Evolutionary conservation across 2,113 vertebrate species (phyloP).

Genomic region (Diadophis punctatus): DNA sequence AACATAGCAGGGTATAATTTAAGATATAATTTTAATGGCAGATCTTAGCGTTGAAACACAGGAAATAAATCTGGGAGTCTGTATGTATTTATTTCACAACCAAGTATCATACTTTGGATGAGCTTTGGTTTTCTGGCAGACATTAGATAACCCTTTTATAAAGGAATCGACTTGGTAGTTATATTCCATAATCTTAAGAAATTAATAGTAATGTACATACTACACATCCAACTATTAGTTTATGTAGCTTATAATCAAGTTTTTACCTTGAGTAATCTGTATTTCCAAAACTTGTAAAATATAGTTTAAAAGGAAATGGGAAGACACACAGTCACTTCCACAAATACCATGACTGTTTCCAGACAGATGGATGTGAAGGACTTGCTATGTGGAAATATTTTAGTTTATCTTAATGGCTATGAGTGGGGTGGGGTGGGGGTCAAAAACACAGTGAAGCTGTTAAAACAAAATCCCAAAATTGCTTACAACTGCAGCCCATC

Average conservation of each 20-base stretch:
- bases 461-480: background rate
- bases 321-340: background rate
- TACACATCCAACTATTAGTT: background rate
- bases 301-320: background rate
- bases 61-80: background rate
- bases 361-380: background rate
- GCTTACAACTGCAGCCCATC: background rate
- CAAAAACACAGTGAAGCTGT: background rate
- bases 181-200: background rate
- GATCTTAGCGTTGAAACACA: background rate
- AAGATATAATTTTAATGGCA: background rate
- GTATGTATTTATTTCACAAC: background rate
- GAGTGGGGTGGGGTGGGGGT: fast-evolving
- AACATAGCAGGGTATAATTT: background rate
- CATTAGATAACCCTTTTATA: background rate
- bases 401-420: background rate
- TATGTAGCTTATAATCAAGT: background rate
- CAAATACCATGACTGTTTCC: background rate
- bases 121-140: background rate
- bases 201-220: background rate
- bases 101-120: background rate
- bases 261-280: background rate
- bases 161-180: background rate
- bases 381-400: background rate
- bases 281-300: background rate